Evolutionary conservation across 53 echinoderm and acorn worm species (phyloP), one percentile per base, ranked within the genome.

Genomic region (Echinometra lucunter): DNA sequence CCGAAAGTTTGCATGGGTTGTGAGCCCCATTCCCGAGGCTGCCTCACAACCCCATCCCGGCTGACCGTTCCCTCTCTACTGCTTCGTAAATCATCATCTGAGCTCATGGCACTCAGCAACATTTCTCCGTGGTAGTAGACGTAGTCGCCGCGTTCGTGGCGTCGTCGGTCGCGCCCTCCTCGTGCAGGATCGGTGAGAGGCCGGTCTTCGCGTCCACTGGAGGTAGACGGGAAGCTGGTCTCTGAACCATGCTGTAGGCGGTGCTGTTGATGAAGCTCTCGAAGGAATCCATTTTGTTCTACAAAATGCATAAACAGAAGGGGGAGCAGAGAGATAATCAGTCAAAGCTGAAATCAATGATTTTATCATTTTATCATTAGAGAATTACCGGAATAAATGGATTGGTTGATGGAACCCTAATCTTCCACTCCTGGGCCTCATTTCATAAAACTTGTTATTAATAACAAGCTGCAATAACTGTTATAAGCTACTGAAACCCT

Each of bases 81-180:
- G 28, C 60, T 44, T 6, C 94, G 18, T 30, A 60, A 30, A 37
- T 94, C 94, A 57, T 96, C 96, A 57, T 95, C 96, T 17, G 96
- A 97, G 94, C 95, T 96, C 82, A 96, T 90, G 15, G 98, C 95
- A 53, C 92, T 96, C 55, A 98, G 95, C 32, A 98, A 94, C 98
- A 97, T 97, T 69, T 95, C 93, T 74, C 98, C 98, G 88, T 97
- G 97, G 94, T 98, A 98, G 89, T 98, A 98, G 47, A 98, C 97
- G 80, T 98, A 98, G 90, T 98, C 97, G 44, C 98, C 98, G 27
- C 96, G 94, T 0, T 94, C 95, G 7, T 83, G 91, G 9, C 57
- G 96, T 21, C 85, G 83, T 42, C 45, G 28, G 6, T 80, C 93
- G 3, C 57, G 83, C 37, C 60, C 82, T 55, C 83, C 44, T 1